These are phyloP conservation scores for Aphidius gifuensis DNA, from an alignment of 1,140 invertebrate genomes.

Conservation along the genomic window DNA sequence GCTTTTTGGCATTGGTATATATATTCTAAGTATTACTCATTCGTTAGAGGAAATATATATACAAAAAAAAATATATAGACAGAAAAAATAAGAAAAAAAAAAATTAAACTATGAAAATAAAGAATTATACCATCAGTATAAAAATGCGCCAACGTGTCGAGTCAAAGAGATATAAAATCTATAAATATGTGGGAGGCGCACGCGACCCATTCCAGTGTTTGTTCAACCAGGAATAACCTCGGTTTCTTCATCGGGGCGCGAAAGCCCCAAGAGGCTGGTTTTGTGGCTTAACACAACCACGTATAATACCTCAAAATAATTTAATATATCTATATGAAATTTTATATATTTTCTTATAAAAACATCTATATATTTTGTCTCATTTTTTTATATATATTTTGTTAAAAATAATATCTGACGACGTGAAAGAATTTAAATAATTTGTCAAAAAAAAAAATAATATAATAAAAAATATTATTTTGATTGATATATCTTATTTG, in stretches of 20 bases:
- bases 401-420: no score
- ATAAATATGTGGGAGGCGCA: slow-evolving; percentile 56
- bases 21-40: no score
- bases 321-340: slow-evolving; percentile 22
- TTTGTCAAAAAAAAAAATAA: no score
- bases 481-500: no score
- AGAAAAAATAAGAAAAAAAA: no score
- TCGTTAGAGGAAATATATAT: neutral
- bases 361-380: no score
- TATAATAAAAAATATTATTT: no score
- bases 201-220: slow-evolving; percentile 56
- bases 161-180: slow-evolving; percentile 57
- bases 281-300: slow-evolving; percentile 48
- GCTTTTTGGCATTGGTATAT: no score
- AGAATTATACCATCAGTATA: neutral
- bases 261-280: slow-evolving; percentile 46
- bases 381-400: no score
- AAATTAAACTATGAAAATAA: neutral
- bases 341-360: no score
- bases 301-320: neutral
- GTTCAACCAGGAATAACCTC: slow-evolving; percentile 56
- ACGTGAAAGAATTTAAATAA: no score
- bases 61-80: neutral
- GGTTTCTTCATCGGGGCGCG: slow-evolving; percentile 47
- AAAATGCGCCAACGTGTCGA: slow-evolving; percentile 35